phyloP scores from a whole-genome alignment of 2,888 invertebrate genomes.

The Callyntrura sp. region DNA sequence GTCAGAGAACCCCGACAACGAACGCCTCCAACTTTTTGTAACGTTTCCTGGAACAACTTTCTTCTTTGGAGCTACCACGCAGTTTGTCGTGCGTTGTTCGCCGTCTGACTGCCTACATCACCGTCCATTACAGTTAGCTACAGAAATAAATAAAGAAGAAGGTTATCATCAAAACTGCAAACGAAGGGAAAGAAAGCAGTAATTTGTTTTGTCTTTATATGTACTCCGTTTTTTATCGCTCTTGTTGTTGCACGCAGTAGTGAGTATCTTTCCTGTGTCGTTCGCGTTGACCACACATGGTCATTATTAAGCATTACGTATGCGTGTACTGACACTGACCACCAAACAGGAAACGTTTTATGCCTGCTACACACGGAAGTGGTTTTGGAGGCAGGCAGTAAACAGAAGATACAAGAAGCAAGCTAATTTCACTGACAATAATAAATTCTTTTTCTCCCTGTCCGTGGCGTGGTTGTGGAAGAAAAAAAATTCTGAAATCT shows the following conservation, averaged over 20 bases:
- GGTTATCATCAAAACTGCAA: too few species aligned
- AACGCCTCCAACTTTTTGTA: too few species aligned
- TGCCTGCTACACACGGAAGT: conserved; percentile 7
- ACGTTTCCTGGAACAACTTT: too few species aligned
- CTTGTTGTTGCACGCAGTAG: background rate
- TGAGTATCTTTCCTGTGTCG: background rate
- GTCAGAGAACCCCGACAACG: too few species aligned
- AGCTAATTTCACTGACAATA: conserved; percentile 12
- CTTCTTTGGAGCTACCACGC: too few species aligned
- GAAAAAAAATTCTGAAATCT: background rate
- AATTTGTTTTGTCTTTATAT: background rate
- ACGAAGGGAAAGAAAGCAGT: background rate
- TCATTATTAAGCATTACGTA: background rate
- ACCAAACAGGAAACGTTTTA: conserved; percentile 18
- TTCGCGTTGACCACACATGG: background rate
- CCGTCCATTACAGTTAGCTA: too few species aligned
- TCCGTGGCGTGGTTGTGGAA: background rate
- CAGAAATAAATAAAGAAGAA: too few species aligned
- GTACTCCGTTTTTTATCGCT: background rate
- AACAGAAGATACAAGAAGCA: background rate
- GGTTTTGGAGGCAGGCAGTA: conserved; percentile 14
- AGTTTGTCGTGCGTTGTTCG: too few species aligned
- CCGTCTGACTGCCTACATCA: too few species aligned
- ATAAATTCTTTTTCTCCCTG: background rate
- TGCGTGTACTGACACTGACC: conserved; percentile 4